Evolutionary conservation across 92 coral and sea anemone species (phyloP), one percentile per base, ranked within the genome.

Genomic region (Bergia sp.): DNA sequence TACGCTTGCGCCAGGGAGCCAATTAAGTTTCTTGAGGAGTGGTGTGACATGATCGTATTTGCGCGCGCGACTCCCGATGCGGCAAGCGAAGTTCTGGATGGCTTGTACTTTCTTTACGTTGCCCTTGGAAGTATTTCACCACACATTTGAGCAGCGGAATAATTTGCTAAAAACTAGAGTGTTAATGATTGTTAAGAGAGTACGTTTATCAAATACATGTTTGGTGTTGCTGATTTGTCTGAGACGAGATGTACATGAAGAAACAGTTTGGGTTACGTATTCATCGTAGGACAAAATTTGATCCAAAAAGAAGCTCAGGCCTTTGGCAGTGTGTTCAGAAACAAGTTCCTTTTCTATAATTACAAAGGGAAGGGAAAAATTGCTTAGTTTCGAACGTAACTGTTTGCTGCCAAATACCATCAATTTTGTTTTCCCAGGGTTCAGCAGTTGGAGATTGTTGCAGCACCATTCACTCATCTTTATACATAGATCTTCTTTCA

Each of bases 401-500:
- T 73, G 78, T 40, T 13, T 73, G 47, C 87, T 89, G 38, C 88
- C 91, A 76, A 89, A 73, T 23, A 82, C 84, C 80, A 85, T 76
- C 41, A 89, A 82, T 73, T 89, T 84, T 16, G 79, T 74, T 83
- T 84, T 89, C 40, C 49, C 37, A 41, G 89, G 92, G 76, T 77
- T 89, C 40, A 89, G 78, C 36, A 89, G 76, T 76, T 82, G 43
- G 38, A 42, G 79, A 49, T 85, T 90, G 77, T 78, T 85, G 89
- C 74, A 90, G 47, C 89, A 90, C 92, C 92, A 90, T 73, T 86
- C 84, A 21, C 87, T 44, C 61, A 90, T 86, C 41, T 57, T 77
- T 12, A 79, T 47, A 4, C 53, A 47, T 13, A 73, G 69, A 45
- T 88, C 53, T 36, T 85, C 89, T 50, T 85, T 55, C 72, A 85